Evolutionary conservation across 1,140 invertebrate genomes (phyloP).

Genomic region (Drosophila insularis): DNA sequence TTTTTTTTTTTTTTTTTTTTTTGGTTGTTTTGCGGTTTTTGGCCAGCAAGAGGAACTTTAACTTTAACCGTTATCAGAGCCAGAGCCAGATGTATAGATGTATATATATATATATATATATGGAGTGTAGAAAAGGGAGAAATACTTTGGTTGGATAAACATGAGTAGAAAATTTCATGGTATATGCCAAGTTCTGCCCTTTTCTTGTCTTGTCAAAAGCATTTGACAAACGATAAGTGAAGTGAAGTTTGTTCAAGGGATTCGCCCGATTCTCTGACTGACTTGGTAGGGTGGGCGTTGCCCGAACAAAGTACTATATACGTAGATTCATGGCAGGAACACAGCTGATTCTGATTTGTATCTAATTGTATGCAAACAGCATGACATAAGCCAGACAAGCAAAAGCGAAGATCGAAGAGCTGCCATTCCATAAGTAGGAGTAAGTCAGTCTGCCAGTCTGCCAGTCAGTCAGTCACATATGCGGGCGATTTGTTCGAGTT

Average conservation of each 20-base stretch:
- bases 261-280: no score
- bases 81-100: conserved; percentile 40
- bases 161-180: conserved; percentile 48
- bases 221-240: conserved; percentile 69
- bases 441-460: not conserved
- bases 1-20: conserved; percentile 23
- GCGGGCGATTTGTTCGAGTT: conserved; percentile 68
- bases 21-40: conserved; percentile 37
- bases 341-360: conserved; percentile 77
- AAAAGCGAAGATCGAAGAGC: conserved; percentile 14
- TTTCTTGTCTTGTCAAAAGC: conserved; percentile 75
- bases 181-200: conserved; percentile 52
- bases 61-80: conserved; percentile 53
- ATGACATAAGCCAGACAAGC: conserved; percentile 39
- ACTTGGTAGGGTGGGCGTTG: conserved; percentile 46
- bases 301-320: conserved; percentile 22
- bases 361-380: conserved; percentile 79
- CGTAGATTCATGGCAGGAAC: not conserved
- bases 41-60: conserved; percentile 59
- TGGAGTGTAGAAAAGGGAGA: not conserved
- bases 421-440: not conserved
- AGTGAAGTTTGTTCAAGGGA: conserved; percentile 3
- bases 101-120: no score
- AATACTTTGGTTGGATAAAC: conserved; percentile 3
- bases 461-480: conserved; percentile 39